Evolutionary conservation across 2,888 invertebrate species (phyloP), one percentile per base, ranked within the genome.

Genomic region (Mythimna ferrago): DNA sequence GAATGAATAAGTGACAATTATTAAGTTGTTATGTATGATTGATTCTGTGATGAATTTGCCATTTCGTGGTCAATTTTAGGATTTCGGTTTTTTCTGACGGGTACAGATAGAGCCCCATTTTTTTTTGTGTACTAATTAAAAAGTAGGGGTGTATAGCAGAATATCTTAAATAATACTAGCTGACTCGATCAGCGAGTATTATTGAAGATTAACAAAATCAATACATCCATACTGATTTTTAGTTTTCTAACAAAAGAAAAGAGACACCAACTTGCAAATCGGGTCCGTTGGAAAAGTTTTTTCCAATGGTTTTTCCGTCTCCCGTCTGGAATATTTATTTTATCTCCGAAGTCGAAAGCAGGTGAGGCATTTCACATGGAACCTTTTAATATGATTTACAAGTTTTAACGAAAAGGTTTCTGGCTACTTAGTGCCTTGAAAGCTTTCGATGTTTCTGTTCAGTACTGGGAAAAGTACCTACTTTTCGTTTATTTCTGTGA

Each of bases 311-410:
- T 80, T 81, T 78, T 70, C 78, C 78, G 60, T 80, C 70, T 77
- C 71, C 81, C 81, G 70, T 69, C 78, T 65, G 35, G 73, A 79
- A 86, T 87, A 85, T 88, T 88, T 89, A 88, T 87, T 86, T 87
- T 84, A 82, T 83, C 75, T 77, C 68, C 71, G 64, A 80, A 81
- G 78, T 83, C 79, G 83, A 63, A 65, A 84, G 81, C 90, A 90
- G 90, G 89, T 90, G 90, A 84, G 76, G 66, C 61, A 78, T 81
- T 90, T 90, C 90, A 88, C 90, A 90, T 88, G 88, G 67, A 89
- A 82, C 87, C 88, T 90, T 89, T 90, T 88, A 90, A 87, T 89
- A 86, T 88, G 88, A 90, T 90, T 90, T 90, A 89, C 87, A 90
- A 89, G 87, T 89, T 88, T 87, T 86, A 87, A 83, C 83, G 73